Evolutionary conservation across 2,888 invertebrate species (phyloP), one percentile per base, ranked within the genome.

Genomic region (Orgyia antiqua): DNA sequence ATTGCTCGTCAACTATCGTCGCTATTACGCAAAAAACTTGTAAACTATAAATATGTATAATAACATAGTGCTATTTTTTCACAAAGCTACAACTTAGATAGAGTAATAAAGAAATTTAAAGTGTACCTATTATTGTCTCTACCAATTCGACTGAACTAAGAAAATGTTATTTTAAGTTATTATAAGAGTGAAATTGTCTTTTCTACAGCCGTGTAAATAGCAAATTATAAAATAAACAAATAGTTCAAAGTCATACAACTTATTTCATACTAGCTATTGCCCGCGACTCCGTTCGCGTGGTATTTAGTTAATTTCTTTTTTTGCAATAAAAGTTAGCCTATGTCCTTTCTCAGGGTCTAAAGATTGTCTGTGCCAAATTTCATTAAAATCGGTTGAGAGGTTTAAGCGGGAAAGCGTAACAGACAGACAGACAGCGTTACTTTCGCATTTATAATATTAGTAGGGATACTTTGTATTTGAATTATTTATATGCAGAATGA

Each of bases 181-280:
- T 70, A 67, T 78, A 74, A 75, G 70, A 13, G 69, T 48, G 54
- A 68, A 68, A 74, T 76, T 78, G 80, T 76, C 69, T 79, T 83
- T 82, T 82, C 75, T 80, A 83, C 76, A 72, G 75, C 74, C 79
- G 63, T 86, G 83, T 86, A 84, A 62, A 80, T 80, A 84, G 78
- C 82, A 58, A 68, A 59, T 58, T 68, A 61, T 58, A 56, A 69
- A 70, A 45, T 53, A 50, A 51, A 52, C 36, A 44, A 65, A 64
- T 73, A 76, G 75, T 77, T 76, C 71, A 63, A 71, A 55, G 64
- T 58, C 58, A 56, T 49, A 38, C n/a, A n/a, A n/a, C n/a, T n/a
- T n/a, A n/a, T n/a, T n/a, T n/a, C n/a, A n/a, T n/a, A n/a, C n/a
- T n/a, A n/a, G n/a, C n/a, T n/a, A n/a, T n/a, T n/a, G n/a, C n/a